These are phyloP conservation scores for Meganola albula DNA, from an alignment of 2,888 invertebrate species.

Conservation along the genomic window DNA sequence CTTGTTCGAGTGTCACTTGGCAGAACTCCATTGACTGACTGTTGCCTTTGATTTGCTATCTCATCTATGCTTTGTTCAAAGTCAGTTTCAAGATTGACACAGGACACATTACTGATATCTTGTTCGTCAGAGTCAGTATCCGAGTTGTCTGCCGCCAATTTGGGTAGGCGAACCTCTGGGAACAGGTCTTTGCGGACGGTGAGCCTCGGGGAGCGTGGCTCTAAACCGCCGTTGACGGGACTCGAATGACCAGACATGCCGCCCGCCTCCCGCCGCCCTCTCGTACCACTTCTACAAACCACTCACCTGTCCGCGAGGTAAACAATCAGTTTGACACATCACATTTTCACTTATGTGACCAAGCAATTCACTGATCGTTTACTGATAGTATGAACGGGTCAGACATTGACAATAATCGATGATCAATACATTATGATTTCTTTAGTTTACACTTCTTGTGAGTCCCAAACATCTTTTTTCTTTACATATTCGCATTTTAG, in stretches of 20 bases:
- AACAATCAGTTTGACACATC: constrained; percentile 79
- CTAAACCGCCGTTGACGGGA: constrained; percentile 71
- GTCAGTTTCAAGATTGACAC: constrained; percentile 71
- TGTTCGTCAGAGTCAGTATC: constrained; percentile 43
- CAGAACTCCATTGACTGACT: constrained; percentile 53
- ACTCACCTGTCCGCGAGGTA: constrained; percentile 76
- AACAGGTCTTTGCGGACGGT: constrained; percentile 74
- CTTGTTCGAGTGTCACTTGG: constrained; percentile 52
- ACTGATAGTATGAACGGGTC: constrained; percentile 52
- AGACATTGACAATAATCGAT: constrained; percentile 55
- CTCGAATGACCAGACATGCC: constrained; percentile 74
- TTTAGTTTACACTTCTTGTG: constrained; percentile 64
- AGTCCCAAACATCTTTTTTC: constrained; percentile 73
- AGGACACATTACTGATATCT: constrained; percentile 51
- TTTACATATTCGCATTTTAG: constrained; percentile 78
- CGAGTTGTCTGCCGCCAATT: constrained; percentile 38
- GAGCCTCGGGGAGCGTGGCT: constrained; percentile 52
- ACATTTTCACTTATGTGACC: constrained; percentile 76
- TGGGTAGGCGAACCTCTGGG: constrained; percentile 52
- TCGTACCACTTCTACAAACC: constrained; percentile 70
- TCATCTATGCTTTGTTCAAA: constrained; percentile 74
- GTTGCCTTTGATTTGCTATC: constrained; percentile 60
- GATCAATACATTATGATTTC: constrained; percentile 62
- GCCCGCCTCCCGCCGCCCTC: constrained; percentile 72
- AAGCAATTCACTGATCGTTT: constrained; percentile 59